Base-by-base conservation (phyloP, 2,888 invertebrate genomes). In the Pherbina coryleti region DNA sequence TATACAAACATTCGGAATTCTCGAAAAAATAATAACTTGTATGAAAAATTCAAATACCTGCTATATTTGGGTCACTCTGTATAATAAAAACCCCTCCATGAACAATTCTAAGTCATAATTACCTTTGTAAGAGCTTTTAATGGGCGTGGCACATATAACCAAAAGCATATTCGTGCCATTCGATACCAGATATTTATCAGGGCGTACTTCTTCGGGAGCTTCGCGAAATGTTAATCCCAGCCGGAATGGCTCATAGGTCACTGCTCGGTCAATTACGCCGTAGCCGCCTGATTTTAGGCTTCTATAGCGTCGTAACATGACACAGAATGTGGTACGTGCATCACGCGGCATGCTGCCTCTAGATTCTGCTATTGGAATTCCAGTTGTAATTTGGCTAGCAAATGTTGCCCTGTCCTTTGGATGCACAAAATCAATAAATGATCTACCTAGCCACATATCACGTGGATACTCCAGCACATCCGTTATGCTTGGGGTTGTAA, bases 341-440 rank as follows among this genome's bases (percentile, higher is more conserved):
- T 91, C 91, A 89, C 89, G 89, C 9, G 86, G 82, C 25, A 77
- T 75, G 49, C 89, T 90, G 78, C 88, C 88, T 55, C 90, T 86
- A 0, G 90, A 87, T 80, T 92, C 91, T 0, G 90, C 91, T 28
- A 92, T 91, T n/a, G 93, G 93, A 49, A 92, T 89, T 51, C 93
- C 93, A 1, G 91, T 93, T 0, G 94, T 93, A 77, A 96, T 94
- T 89, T 95, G 94, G 79, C 93, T 93, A 22, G 94, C 94, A 86
- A 97, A 95, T 0, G 93, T 93, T 74, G 92, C 94, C 91, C 89
- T 84, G 84, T 93, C 95, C 89, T 93, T 94, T 2, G 94, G 93
- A 88, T 97, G 96, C 0, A 97, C 92, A 85, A 96, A 97, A 84
- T 97, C 96, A 76, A 96, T 95, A 84, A 97, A 96, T 0, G 95